These are phyloP conservation scores for Lottia scabra DNA, from an alignment of 2,888 invertebrate genomes.

Conservation along the genomic window DNA sequence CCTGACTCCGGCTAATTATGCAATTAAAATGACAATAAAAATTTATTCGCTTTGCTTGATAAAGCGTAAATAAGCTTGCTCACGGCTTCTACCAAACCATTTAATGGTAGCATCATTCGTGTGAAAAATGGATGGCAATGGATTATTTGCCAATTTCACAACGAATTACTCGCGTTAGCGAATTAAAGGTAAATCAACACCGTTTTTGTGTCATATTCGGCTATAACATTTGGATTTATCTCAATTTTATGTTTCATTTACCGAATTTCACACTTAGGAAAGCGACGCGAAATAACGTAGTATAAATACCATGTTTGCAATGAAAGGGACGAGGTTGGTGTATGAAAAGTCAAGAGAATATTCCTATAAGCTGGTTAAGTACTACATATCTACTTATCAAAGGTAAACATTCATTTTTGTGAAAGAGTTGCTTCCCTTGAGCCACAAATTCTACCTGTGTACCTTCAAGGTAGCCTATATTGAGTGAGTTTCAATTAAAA, in stretches of 20 bases:
- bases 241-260: not conserved
- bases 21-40: constrained; percentile 3
- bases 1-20: not conserved
- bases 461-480: too few relatives aligned
- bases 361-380: too few relatives aligned
- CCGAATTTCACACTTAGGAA: not conserved
- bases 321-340: too few relatives aligned
- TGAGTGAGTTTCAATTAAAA: too few relatives aligned
- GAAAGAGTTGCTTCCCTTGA: too few relatives aligned
- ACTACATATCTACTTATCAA: too few relatives aligned
- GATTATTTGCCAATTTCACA: not conserved
- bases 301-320: too few relatives aligned
- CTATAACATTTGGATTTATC: not conserved
- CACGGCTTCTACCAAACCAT: not conserved
- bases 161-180: not conserved
- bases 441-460: too few relatives aligned
- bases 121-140: not conserved
- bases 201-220: not conserved
- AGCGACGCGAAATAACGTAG: too few relatives aligned
- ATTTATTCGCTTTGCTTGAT: not conserved
- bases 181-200: not conserved
- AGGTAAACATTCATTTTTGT: too few relatives aligned
- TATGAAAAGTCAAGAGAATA: too few relatives aligned
- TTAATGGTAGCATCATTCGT: not conserved
- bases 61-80: not conserved